phyloP scores from a whole-genome alignment of 2,113 vertebrate species.

The Apus apus region DNA sequence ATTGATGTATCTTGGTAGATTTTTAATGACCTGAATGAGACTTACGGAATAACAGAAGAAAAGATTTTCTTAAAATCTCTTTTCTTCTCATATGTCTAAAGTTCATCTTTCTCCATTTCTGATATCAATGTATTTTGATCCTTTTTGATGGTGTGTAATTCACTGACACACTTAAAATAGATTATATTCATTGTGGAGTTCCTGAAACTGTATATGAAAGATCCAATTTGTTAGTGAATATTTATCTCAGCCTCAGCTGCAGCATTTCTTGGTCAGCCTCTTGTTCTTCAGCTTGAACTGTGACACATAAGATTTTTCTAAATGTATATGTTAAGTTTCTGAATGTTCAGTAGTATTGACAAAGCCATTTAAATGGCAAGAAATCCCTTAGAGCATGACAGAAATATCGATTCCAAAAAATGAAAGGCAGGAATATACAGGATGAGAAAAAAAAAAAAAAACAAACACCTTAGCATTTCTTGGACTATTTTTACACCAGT shows the following conservation, averaged over 20 bases:
- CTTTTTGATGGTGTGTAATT: background rate
- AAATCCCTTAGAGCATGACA: background rate
- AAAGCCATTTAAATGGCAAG: background rate
- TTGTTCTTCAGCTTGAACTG: background rate
- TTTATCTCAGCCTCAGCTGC: background rate
- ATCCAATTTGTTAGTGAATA: background rate
- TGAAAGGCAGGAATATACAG: background rate
- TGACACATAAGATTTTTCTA: background rate
- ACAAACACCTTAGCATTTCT: rapidly evolving
- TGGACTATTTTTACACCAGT: rapidly evolving
- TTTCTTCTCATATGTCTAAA: background rate
- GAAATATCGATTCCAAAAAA: background rate
- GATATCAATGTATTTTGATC: background rate
- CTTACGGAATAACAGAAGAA: background rate
- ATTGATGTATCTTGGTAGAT: background rate
- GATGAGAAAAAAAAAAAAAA: background rate
- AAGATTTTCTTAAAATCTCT: background rate
- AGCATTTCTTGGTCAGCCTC: background rate
- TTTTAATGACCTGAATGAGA: background rate
- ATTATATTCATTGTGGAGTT: background rate
- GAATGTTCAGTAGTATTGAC: background rate
- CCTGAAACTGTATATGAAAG: background rate
- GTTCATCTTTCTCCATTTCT: background rate
- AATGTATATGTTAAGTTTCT: background rate
- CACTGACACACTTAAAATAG: background rate